Evolutionary conservation across 2,797 vertebrate genomes (phyloP).

Genomic region (Furcifer pardalis): DNA sequence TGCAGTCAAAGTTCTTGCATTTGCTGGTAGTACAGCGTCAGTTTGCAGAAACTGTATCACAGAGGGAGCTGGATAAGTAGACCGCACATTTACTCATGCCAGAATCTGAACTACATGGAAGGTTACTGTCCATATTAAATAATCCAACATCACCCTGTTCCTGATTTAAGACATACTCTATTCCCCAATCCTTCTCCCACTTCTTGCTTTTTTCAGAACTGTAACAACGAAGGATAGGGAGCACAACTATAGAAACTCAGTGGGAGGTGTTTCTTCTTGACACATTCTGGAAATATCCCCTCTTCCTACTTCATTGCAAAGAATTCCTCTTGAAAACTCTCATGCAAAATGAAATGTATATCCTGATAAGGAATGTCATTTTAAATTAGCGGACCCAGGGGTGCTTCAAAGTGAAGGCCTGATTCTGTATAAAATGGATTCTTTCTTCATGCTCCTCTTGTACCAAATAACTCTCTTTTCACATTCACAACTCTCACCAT

Average conservation of each 20-base stretch:
- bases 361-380: neutral
- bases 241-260: conserved; percentile 36
- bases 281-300: conserved; percentile 10
- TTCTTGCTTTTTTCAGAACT: conserved; percentile 18
- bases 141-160: neutral
- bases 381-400: neutral
- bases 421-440: neutral
- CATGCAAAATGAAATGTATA: neutral
- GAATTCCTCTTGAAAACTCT: conserved; percentile 8
- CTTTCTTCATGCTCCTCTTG: fast-evolving
- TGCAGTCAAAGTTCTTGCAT: neutral
- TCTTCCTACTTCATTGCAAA: neutral
- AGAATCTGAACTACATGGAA: neutral
- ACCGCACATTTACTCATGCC: neutral
- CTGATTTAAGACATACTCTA: neutral
- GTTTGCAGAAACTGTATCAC: neutral
- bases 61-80: neutral
- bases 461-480: neutral
- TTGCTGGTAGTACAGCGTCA: neutral
- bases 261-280: conserved; percentile 28
- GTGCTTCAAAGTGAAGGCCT: neutral
- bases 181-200: conserved; percentile 16
- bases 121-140: neutral
- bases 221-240: conserved; percentile 18
- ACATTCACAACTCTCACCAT: neutral